These are phyloP conservation scores for Actenoides lindsayi DNA, from an alignment of 2,113 vertebrate genomes.

Conservation along the genomic window DNA sequence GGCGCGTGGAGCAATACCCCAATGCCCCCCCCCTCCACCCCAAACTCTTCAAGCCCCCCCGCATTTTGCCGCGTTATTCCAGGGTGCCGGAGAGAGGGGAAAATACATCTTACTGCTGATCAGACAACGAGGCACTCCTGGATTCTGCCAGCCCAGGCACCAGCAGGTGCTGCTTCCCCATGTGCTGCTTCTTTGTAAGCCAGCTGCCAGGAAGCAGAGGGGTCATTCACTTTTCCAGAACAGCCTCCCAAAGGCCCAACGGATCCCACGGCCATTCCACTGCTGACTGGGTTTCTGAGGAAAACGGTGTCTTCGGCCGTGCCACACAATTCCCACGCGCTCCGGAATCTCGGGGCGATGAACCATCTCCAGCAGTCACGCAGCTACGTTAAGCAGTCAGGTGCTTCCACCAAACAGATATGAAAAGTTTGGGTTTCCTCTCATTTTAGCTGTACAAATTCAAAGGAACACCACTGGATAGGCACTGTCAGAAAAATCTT, in stretches of 20 bases:
- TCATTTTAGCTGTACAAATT: not conserved
- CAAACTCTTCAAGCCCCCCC: not conserved
- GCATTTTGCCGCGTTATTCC: not conserved
- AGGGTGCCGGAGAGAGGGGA: not conserved
- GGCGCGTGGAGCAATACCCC: too few relatives aligned
- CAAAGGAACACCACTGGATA: not conserved
- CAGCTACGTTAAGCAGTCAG: not conserved
- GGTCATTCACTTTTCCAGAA: not conserved
- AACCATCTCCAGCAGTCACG: not conserved
- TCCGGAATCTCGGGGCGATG: not conserved
- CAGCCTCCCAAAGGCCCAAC: not conserved
- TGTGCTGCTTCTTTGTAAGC: not conserved
- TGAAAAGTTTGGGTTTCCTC: not conserved
- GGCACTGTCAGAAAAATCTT: not conserved
- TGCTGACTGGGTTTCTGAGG: not conserved
- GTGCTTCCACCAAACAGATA: not conserved
- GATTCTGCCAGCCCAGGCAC: not conserved
- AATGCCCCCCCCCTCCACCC: not conserved
- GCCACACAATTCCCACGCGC: not conserved
- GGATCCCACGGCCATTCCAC: not conserved
- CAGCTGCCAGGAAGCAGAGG: not conserved
- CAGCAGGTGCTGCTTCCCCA: not conserved
- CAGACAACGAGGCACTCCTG: not conserved
- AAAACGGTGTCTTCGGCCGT: not conserved
- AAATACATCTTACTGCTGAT: not conserved